phyloP scores from a whole-genome alignment of 2,797 vertebrate species.

The Neosilurus mollespiculum region DNA sequence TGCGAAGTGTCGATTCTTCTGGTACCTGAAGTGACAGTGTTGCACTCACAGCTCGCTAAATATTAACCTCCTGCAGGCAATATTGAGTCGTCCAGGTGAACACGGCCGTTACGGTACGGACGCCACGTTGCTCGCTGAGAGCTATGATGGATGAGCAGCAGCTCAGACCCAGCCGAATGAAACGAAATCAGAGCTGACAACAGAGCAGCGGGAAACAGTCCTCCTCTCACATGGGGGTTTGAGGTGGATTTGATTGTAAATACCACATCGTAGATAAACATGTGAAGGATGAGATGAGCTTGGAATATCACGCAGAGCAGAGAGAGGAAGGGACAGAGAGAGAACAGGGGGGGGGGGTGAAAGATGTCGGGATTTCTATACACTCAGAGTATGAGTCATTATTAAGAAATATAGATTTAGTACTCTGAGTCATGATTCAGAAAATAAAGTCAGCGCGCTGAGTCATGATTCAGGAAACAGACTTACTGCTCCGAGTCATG shows the following conservation, averaged over 20 bases:
- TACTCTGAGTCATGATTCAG: background rate
- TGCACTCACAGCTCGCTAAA: slow-evolving; percentile 39
- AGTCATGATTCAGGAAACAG: background rate
- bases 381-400: background rate
- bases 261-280: slow-evolving; percentile 40
- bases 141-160: slow-evolving; percentile 48
- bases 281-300: slow-evolving; percentile 45
- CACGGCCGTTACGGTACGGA: slow-evolving; percentile 12
- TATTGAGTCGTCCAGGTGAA: slow-evolving; percentile 44
- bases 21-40: slow-evolving; percentile 21
- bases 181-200: slow-evolving; percentile 53
- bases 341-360: no score
- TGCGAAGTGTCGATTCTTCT: background rate
- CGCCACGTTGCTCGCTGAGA: slow-evolving; percentile 42
- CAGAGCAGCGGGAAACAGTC: slow-evolving; percentile 40
- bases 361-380: background rate
- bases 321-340: background rate
- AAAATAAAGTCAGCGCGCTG: background rate
- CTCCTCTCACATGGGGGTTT: slow-evolving; percentile 30
- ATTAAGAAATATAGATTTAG: background rate
- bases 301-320: background rate
- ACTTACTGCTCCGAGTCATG: no score
- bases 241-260: slow-evolving; percentile 29
- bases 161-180: slow-evolving; percentile 18
- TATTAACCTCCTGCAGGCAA: slow-evolving; percentile 55